Conservation (phyloP, 1,140 invertebrate species). For the Brachionus plicatilis region DNA sequence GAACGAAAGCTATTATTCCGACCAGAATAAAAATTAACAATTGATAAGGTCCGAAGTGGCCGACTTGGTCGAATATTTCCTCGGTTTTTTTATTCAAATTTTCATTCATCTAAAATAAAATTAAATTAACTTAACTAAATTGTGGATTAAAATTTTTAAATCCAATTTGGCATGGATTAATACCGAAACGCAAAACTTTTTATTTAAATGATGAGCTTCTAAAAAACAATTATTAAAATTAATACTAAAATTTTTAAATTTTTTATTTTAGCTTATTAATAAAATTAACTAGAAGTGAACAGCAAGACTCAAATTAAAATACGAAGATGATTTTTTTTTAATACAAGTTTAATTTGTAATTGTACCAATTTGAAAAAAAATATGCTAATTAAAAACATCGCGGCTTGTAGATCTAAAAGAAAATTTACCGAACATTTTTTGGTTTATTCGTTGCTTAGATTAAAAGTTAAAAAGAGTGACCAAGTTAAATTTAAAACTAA, state of each 20-base stretch:
- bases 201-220: background rate
- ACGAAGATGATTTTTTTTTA: no score
- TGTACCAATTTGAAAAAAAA: no score
- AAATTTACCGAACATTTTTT: no score
- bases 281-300: no score
- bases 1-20: background rate
- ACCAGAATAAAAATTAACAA: slow-evolving; percentile 25
- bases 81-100: slow-evolving; percentile 8
- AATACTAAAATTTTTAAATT: background rate
- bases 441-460: no score
- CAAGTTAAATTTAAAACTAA: background rate
- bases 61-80: slow-evolving; percentile 21
- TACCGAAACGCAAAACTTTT: background rate
- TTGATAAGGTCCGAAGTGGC: slow-evolving; percentile 30
- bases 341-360: no score
- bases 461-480: background rate
- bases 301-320: no score
- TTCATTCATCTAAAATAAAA: background rate
- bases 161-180: background rate
- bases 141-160: background rate
- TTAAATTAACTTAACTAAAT: background rate
- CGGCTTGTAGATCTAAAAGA: no score
- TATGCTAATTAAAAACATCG: no score
- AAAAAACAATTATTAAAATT: background rate
- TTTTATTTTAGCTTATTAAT: no score